Conservation (phyloP, 2,888 invertebrate species). For the Aleiodes alternator region DNA sequence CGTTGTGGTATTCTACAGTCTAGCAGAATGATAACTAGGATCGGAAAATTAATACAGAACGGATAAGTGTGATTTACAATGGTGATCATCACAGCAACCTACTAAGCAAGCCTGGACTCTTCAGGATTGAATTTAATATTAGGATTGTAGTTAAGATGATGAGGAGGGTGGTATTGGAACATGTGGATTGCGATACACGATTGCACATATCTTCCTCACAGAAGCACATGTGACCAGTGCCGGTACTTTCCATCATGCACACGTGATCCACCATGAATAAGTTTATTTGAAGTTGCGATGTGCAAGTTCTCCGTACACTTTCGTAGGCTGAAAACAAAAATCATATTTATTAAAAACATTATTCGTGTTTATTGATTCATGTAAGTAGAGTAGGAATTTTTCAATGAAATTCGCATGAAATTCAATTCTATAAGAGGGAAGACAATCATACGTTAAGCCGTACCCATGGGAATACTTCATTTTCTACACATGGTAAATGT, state of each 20-base stretch:
- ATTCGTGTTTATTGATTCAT: too few relatives aligned
- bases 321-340: conserved; percentile 85
- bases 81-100: conserved; percentile 71
- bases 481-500: too few relatives aligned
- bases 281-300: conserved; percentile 95
- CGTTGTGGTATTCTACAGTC: background rate
- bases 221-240: conserved; percentile 98
- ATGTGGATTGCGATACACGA: conserved; percentile 74
- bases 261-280: conserved; percentile 98
- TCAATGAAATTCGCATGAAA: background rate
- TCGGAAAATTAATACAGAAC: conserved; percentile 2
- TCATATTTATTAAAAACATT: background rate
- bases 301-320: conserved; percentile 93
- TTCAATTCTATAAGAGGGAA: too few relatives aligned
- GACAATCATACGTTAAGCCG: too few relatives aligned
- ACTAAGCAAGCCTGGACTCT: conserved; percentile 72
- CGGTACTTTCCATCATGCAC: conserved; percentile 99
- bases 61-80: conserved; percentile 57
- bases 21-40: conserved; percentile 19
- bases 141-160: conserved; percentile 68
- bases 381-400: background rate
- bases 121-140: conserved; percentile 65
- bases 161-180: conserved; percentile 69
- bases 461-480: too few relatives aligned
- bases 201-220: conserved; percentile 99